Evolutionary conservation across 2,888 invertebrate species (phyloP).

Genomic region (Zygogramma bicolorata): DNA sequence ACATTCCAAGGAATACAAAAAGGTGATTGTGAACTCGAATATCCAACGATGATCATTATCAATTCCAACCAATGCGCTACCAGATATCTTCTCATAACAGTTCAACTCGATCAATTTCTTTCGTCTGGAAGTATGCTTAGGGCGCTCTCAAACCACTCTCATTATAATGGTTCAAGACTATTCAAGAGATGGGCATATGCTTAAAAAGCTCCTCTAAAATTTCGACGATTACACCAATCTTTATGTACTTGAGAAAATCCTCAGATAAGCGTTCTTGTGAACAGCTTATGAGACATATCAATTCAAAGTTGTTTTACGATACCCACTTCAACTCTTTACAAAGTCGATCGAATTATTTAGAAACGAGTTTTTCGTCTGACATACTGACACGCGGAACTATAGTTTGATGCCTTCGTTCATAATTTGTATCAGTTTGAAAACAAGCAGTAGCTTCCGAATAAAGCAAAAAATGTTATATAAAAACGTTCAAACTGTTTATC

Average conservation of each 20-base stretch:
- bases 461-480: too few species aligned
- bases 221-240: background rate
- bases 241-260: slow-evolving; percentile 4
- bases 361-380: background rate
- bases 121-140: background rate
- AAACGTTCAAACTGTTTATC: too few species aligned
- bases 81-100: background rate
- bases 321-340: background rate
- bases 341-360: too few species aligned
- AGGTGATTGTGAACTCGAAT: too few species aligned
- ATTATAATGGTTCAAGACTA: background rate
- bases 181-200: background rate
- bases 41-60: too few species aligned
- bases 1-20: too few species aligned
- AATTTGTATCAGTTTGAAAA: too few species aligned
- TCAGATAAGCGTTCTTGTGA: background rate
- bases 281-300: background rate
- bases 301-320: background rate
- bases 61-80: too few species aligned
- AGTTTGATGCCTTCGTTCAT: too few species aligned
- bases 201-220: background rate
- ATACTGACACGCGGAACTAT: background rate
- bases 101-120: background rate
- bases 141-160: background rate
- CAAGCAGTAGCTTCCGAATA: too few species aligned